Percentiles rank a stretch among this genome's conserved stretches.
Evolutionary conservation across 2,113 vertebrate genomes (phyloP).

Genomic region (Chloropsis hardwickii): DNA sequence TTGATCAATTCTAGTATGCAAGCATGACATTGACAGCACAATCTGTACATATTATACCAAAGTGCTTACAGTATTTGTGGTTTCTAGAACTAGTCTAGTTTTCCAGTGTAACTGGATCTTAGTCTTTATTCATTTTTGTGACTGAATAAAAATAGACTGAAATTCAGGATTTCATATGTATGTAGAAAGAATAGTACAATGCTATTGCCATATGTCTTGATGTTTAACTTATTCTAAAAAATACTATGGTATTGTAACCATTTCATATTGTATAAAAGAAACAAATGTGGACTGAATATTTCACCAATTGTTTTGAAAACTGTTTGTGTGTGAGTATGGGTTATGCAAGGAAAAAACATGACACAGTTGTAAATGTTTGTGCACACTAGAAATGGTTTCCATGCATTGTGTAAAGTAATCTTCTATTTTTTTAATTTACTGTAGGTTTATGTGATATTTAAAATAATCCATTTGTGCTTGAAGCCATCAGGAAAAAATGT

Average conservation of each 20-base stretch:
- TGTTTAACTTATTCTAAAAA: slow-evolving; percentile 79
- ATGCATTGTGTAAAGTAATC: slow-evolving; percentile 47
- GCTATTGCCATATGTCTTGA: slow-evolving; percentile 58
- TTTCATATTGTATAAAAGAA: slow-evolving; percentile 55
- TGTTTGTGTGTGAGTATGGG: slow-evolving; percentile 40
- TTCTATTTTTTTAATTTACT: slow-evolving; percentile 60
- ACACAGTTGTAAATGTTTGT: slow-evolving; percentile 54
- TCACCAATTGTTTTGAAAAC: slow-evolving; percentile 56
- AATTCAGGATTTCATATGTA: slow-evolving; percentile 43
- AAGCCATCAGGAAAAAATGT: slow-evolving; percentile 11
- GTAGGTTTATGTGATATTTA: slow-evolving; percentile 56
- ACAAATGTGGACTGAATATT: slow-evolving; percentile 44
- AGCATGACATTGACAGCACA: slow-evolving; percentile 32
- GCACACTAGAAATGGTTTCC: slow-evolving; percentile 34
- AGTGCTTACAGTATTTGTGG: slow-evolving; percentile 52
- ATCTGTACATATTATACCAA: slow-evolving; percentile 53
- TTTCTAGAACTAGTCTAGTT: slow-evolving; percentile 39
- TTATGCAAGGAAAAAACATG: slow-evolving; percentile 28
- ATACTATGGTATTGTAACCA: slow-evolving; percentile 28
- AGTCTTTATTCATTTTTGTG: slow-evolving; percentile 46
- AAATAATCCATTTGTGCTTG: slow-evolving; percentile 30
- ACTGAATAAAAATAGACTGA: slow-evolving; percentile 43
- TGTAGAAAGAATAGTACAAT: slow-evolving; percentile 59
- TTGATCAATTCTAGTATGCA: background rate
- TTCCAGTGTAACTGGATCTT: slow-evolving; percentile 60